A percentile compares a stretch with the other conserved stretches of the same genome.
These are phyloP conservation scores for Macrosoma leucophasiata DNA, from an alignment of 2,888 invertebrate genomes.

Conservation along the genomic window DNA sequence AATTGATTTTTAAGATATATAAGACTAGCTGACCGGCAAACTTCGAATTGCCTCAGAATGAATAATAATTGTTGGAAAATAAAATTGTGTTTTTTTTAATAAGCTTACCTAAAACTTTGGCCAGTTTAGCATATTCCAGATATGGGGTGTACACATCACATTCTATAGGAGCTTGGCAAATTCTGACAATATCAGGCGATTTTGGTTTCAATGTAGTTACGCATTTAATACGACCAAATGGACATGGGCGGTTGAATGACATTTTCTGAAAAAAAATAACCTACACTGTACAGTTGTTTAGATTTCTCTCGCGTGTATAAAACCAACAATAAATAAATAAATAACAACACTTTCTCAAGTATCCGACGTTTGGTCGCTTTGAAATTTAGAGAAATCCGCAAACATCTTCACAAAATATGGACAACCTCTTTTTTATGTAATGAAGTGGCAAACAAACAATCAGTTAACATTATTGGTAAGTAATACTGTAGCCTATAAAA, in stretches of 20 bases:
- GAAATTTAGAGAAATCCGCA: no score
- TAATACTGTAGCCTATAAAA: no score
- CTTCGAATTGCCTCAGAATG: background rate
- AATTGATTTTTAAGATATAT: background rate
- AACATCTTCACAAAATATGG: no score
- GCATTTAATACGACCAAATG: conserved; percentile 33
- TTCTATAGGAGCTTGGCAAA: conserved; percentile 50
- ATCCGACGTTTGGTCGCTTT: no score
- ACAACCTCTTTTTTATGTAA: no score
- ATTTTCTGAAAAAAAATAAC: conserved; percentile 37
- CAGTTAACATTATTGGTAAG: no score
- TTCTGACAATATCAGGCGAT: conserved; percentile 36
- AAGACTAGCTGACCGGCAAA: background rate
- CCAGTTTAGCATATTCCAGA: conserved; percentile 37
- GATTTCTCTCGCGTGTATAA: background rate
- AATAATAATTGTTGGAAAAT: background rate
- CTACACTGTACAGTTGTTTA: background rate
- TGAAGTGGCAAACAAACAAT: no score
- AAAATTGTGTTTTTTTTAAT: background rate
- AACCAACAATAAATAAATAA: background rate
- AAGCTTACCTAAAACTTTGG: conserved; percentile 39
- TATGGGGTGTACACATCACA: conserved; percentile 43
- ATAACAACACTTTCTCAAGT: background rate
- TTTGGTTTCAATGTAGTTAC: conserved; percentile 36
- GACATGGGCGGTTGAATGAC: conserved; percentile 46